Percentiles rank a stretch among this genome's conserved stretches.
phyloP scores from a whole-genome alignment of 2,888 invertebrate genomes.

The Cosmopolites sordidus region DNA sequence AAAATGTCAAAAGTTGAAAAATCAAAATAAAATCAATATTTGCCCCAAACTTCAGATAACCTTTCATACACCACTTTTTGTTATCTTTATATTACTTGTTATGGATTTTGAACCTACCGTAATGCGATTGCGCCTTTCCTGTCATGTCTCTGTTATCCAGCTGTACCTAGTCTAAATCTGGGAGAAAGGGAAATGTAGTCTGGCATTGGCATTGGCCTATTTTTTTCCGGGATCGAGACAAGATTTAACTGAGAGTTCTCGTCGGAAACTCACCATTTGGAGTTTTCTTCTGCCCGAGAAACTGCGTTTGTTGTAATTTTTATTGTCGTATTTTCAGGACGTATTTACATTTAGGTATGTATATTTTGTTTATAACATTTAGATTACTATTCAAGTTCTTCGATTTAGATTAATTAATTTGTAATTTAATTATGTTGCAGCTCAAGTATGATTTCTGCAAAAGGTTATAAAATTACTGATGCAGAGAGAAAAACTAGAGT shows the following conservation, averaged over 20 bases:
- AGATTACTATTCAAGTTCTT: too few species aligned
- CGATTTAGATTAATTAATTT: too few species aligned
- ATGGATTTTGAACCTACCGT: not conserved
- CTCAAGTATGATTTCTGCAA: conserved; percentile 32
- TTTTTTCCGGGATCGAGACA: not conserved
- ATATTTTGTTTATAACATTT: not conserved
- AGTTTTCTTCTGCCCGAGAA: not conserved
- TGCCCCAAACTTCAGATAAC: too few species aligned
- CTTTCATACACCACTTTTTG: too few species aligned
- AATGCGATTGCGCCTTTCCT: conserved; percentile 17
- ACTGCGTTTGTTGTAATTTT: too few species aligned
- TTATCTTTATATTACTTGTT: not conserved
- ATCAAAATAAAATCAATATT: too few species aligned
- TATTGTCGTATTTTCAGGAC: too few species aligned
- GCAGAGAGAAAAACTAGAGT: conserved; percentile 63
- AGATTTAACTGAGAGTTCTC: not conserved
- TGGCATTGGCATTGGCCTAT: conserved; percentile 30
- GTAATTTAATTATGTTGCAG: too few species aligned
- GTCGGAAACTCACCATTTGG: not conserved
- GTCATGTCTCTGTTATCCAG: conserved; percentile 29
- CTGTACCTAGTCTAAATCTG: conserved; percentile 23
- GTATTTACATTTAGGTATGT: too few species aligned
- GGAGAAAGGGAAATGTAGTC: conserved; percentile 37
- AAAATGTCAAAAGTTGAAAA: too few species aligned
- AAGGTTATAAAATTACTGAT: conserved; percentile 71